Percentiles rank a stretch among this genome's conserved stretches.
Evolutionary conservation across 1,140 invertebrate species (phyloP).

Genomic region (Brachionus plicatilis): DNA sequence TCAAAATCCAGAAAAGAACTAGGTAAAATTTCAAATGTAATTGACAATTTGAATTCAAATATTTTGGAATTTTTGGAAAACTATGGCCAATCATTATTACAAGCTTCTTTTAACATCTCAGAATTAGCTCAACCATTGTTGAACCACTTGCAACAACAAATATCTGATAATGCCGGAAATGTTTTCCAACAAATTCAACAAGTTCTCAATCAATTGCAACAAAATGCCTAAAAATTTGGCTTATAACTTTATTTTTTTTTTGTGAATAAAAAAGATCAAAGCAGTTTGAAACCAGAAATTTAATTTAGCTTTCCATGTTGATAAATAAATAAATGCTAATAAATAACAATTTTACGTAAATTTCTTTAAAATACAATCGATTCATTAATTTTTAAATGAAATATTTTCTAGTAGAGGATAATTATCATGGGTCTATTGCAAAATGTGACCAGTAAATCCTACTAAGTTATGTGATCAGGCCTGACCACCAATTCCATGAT

Average conservation of each 20-base stretch:
- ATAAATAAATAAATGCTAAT: neutral
- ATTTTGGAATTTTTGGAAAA: neutral
- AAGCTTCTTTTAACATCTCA: neutral
- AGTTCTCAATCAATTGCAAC: neutral
- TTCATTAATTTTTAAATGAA: too few species aligned
- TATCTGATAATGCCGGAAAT: neutral
- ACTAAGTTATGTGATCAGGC: too few species aligned
- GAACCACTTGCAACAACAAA: neutral
- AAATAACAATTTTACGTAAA: neutral
- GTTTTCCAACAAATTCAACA: conserved; percentile 16
- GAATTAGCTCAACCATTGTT: neutral
- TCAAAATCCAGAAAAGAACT: neutral
- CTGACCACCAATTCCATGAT: too few species aligned
- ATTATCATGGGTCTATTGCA: too few species aligned
- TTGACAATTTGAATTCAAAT: conserved; percentile 8
- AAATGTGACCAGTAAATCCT: too few species aligned
- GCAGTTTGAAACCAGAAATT: neutral
- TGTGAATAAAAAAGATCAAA: neutral
- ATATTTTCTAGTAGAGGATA: too few species aligned
- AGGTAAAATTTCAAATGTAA: neutral
- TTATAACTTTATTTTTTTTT: neutral
- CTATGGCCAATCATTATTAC: conserved; percentile 11
- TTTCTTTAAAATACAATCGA: too few species aligned
- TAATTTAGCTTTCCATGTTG: neutral
- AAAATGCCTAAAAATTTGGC: neutral